Base-by-base conservation (phyloP, 2,888 invertebrate species). In the Drosophila paucipuncta region DNA sequence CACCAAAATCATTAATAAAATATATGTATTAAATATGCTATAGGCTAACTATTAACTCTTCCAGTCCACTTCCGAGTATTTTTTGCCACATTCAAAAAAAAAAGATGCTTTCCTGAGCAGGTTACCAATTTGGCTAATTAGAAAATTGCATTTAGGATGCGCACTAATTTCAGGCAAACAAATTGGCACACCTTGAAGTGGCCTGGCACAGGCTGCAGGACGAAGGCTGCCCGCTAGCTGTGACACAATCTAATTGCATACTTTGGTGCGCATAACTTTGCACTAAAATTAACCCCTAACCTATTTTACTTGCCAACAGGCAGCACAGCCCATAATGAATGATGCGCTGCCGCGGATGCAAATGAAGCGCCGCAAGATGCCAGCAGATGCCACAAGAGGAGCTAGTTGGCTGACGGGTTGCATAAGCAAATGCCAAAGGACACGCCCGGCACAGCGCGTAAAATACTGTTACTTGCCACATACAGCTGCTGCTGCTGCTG, bases 251-350 rank as follows among this genome's bases (percentile, higher is more conserved):
- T 87, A 87, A 87, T 87, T 87, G 86, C 86, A 91, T 88, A 91
- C 90, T 88, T 91, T 87, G 76, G 70, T 77, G 80, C 85, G 91
- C 85, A 90, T 91, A 90, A 91, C 88, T 89, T 87, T 82, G 90
- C 91, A 89, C 91, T 85, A 64, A 91, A 91, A 91, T 91, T 87
- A 91, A 89, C 83, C 91, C 80, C 81, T 91, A 91, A 91, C 90
- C 90, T 84, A 84, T 89, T 85, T 91, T 89, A 28, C 18, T 52
- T 80, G 76, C 64, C 59, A 62, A 75, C 74, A 43, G 70, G 72
- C 70, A 55, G 31, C n/a, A 64, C 54, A 68, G 73, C 57, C 73
- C 82, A 89, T 91, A 79, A 89, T 86, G 86, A 87, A 89, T 82
- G 79, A 66, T 68, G 59, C 68, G 73, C 77, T 82, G 83, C 69